Evolutionary conservation across 2,797 vertebrate genomes (phyloP), one percentile per base, ranked within the genome.

Genomic region (Bradypodion pumilum): DNA sequence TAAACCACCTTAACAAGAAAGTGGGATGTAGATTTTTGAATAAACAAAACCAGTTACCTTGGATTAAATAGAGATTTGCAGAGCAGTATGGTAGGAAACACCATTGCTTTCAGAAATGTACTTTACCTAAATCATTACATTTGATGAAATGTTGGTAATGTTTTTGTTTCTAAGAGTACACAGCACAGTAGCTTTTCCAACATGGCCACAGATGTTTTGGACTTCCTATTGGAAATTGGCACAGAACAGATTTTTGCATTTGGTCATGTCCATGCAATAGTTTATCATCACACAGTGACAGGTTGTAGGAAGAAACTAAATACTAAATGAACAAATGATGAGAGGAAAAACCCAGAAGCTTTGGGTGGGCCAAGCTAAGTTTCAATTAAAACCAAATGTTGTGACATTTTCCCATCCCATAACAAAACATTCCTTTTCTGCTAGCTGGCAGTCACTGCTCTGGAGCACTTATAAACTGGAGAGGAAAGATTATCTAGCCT

Each of bases 181-280:
- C 35, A 85, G 59, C 78, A 59, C 90, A 91, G 88, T 37, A 60
- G 52, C 89, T 70, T 74, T 83, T 78, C 85, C 87, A 89, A 88
- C 83, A 16, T 66, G 87, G 90, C 82, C 90, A 89, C 4, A 44
- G 73, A 85, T 85, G 86, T 86, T 93, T 92, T 90, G 88, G 80
- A 93, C 93, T 94, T 94, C 89, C 86, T 90, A 60, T 65, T 89
- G 89, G 92, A 95, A 94, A 94, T 83, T 89, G 87, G 81, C 87
- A 91, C 82, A 90, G 88, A 91, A 82, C 84, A 85, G 74, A 85
- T 90, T 91, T 87, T 91, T 88, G 86, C 44, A 73, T 1, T 4
- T 84, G 87, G 42, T 87, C 66, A 32, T 86, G 89, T 94, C 92
- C 82, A 90, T 81, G 91, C 65, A 4, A 81, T 29, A 89, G 62